A percentile compares a stretch with the other conserved stretches of the same genome.
phyloP scores from a whole-genome alignment of 2,113 vertebrate species.

The Paralichthys olivaceus region DNA sequence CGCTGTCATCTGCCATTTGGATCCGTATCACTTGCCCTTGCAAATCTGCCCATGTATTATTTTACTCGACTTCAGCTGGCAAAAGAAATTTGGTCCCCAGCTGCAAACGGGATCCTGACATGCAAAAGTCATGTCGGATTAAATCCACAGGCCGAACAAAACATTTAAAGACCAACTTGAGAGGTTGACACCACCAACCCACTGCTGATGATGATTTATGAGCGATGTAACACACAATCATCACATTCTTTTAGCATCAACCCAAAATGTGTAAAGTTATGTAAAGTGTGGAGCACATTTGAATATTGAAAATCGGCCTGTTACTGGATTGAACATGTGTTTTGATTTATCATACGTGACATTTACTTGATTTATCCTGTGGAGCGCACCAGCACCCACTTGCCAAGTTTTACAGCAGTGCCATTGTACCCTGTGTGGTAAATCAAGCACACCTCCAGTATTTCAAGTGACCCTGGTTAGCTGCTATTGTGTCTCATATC shows the following conservation, averaged over 20 bases:
- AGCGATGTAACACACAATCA: slow-evolving; percentile 49
- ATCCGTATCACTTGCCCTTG: slow-evolving; percentile 64
- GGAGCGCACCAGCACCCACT: too few relatives aligned
- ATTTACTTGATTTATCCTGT: slow-evolving; percentile 37
- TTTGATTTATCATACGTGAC: not conserved
- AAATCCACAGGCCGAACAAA: slow-evolving; percentile 45
- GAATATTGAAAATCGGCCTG: slow-evolving; percentile 30
- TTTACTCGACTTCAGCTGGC: slow-evolving; percentile 73
- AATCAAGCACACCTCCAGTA: slow-evolving; percentile 70
- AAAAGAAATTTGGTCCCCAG: slow-evolving; percentile 42
- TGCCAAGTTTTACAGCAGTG: slow-evolving; percentile 5
- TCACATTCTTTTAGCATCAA: slow-evolving; percentile 53
- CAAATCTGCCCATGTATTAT: slow-evolving; percentile 77
- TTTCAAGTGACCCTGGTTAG: slow-evolving; percentile 63
- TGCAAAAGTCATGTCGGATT: slow-evolving; percentile 68
- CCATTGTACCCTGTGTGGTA: slow-evolving; percentile 24
- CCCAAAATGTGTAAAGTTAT: slow-evolving; percentile 38
- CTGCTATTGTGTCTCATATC: slow-evolving; percentile 72
- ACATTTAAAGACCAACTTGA: slow-evolving; percentile 35
- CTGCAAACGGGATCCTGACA: slow-evolving; percentile 70
- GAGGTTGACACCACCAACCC: slow-evolving; percentile 56
- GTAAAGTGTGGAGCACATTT: slow-evolving; percentile 43
- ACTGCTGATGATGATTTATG: slow-evolving; percentile 58
- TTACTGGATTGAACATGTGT: slow-evolving; percentile 18
- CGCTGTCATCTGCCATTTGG: slow-evolving; percentile 72